Percentiles rank a stretch among this genome's conserved stretches.
Conservation (phyloP, 2,113 vertebrate genomes). For the Thermophis baileyi region DNA sequence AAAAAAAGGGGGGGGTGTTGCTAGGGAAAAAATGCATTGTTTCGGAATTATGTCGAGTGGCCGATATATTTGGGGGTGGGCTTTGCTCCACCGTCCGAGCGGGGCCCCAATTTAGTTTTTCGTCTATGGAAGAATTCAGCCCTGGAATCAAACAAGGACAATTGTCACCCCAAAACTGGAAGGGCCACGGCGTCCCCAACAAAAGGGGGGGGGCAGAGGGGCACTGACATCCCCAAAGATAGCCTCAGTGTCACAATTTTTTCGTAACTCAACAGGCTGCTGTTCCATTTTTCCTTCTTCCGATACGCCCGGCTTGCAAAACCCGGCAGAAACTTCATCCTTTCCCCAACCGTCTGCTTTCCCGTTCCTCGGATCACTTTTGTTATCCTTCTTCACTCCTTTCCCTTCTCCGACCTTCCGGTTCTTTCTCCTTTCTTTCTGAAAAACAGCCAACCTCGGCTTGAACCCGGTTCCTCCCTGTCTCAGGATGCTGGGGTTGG, state of each 20-base stretch:
- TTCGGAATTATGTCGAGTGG: background rate
- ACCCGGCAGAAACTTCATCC: background rate
- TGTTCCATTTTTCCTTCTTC: background rate
- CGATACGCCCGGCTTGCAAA: background rate
- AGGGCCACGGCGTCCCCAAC: background rate
- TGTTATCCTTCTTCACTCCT: background rate
- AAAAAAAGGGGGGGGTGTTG: background rate
- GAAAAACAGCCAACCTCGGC: background rate
- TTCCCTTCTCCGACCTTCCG: background rate
- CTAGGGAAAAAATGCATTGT: background rate
- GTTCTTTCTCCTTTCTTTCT: background rate
- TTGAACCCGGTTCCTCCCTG: background rate
- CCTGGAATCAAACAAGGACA: background rate
- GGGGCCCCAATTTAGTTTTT: background rate
- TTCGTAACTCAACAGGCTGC: background rate
- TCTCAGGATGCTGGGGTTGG: background rate
- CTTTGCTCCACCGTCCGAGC: background rate
- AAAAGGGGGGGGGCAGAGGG: background rate
- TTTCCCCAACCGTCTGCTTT: background rate
- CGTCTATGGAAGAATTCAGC: background rate
- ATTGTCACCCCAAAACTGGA: background rate
- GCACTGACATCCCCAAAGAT: background rate
- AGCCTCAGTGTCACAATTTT: fast-evolving
- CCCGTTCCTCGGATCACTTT: background rate
- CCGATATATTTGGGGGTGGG: background rate